A percentile compares a stretch with the other conserved stretches of the same genome.
phyloP scores from a whole-genome alignment of 2,888 invertebrate genomes.

The Ligdia adustata region DNA sequence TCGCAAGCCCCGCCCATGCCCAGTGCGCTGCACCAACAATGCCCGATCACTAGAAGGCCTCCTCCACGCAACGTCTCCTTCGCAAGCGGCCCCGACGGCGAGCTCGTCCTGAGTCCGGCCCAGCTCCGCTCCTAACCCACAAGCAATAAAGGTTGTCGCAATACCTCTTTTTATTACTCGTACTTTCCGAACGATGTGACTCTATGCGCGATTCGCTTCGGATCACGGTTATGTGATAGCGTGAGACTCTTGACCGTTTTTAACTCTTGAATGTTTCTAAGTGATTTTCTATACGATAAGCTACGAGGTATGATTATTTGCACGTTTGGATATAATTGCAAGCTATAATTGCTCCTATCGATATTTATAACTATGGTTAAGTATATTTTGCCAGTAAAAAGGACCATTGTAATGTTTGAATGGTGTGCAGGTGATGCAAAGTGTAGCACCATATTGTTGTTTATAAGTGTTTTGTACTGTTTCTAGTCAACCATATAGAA shows the following conservation, averaged over 20 bases:
- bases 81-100: conserved; percentile 79
- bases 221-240: conserved; percentile 61
- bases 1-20: conserved; percentile 39
- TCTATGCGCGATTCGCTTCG: conserved; percentile 45
- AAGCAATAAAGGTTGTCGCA: conserved; percentile 69
- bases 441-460: conserved; percentile 34
- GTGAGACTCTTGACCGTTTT: conserved; percentile 49
- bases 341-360: conserved; percentile 59
- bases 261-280: conserved; percentile 53
- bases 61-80: conserved; percentile 79
- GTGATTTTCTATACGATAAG: conserved; percentile 62
- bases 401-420: conserved; percentile 42
- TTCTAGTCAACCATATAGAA: too few species aligned
- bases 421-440: conserved; percentile 28
- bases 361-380: conserved; percentile 57
- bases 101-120: conserved; percentile 86
- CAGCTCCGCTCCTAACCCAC: conserved; percentile 83
- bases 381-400: conserved; percentile 58
- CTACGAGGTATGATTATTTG: conserved; percentile 67
- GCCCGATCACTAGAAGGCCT: conserved; percentile 49
- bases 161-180: conserved; percentile 45
- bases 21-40: conserved; percentile 37
- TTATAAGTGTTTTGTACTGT: too few species aligned
- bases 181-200: conserved; percentile 55
- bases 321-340: conserved; percentile 74